phyloP scores from a whole-genome alignment of 2,888 invertebrate species.

The Gymnocheta viridis region DNA sequence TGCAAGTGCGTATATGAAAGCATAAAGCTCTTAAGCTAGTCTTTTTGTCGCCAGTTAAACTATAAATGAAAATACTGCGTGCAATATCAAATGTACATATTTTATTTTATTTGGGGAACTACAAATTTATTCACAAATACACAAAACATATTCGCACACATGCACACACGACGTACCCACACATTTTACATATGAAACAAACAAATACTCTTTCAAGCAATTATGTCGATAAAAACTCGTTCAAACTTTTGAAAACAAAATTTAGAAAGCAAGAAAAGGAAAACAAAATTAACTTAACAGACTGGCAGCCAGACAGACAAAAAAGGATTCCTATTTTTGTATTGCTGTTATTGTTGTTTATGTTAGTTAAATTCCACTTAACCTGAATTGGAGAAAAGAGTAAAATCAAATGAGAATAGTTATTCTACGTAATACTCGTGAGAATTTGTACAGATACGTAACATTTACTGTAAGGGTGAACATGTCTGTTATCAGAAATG shows the following conservation, averaged over 20 bases:
- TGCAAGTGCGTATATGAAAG: background rate
- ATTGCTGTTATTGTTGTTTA: background rate
- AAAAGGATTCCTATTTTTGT: constrained; percentile 45
- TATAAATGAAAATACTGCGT: constrained; percentile 38
- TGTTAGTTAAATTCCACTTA: constrained; percentile 12
- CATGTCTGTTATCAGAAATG: too few relatives aligned
- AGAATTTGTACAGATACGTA: background rate
- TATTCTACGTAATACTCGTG: constrained; percentile 15
- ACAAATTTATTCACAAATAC: background rate
- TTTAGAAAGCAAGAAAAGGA: constrained; percentile 7
- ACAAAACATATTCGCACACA: background rate
- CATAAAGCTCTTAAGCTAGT: constrained; percentile 45
- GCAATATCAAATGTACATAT: constrained; percentile 41
- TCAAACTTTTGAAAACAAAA: background rate
- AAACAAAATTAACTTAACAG: constrained; percentile 32
- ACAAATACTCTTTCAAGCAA: background rate
- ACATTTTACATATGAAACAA: background rate
- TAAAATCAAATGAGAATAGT: constrained; percentile 3
- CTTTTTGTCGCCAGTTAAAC: constrained; percentile 60
- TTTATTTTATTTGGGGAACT: constrained; percentile 38
- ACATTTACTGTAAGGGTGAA: too few relatives aligned
- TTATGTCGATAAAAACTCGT: background rate
- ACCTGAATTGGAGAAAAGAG: background rate
- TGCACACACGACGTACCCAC: background rate
- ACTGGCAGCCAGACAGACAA: constrained; percentile 31